Conservation (phyloP, 2,797 vertebrate species). For the Pempheris klunzingeri region DNA sequence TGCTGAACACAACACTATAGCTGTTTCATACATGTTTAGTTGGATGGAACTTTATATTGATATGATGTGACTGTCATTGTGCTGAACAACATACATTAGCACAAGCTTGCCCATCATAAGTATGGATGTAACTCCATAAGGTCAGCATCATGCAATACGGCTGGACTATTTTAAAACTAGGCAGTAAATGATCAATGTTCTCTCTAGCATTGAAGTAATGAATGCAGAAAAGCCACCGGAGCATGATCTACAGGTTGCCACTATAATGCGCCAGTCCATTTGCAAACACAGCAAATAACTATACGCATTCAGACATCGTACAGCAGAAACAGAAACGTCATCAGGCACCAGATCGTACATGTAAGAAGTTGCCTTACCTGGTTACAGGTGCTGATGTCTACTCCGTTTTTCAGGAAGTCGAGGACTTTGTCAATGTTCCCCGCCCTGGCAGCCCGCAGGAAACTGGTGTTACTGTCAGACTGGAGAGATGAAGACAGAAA, state of each 20-base stretch:
- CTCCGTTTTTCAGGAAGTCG: constrained; percentile 96
- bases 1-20: not conserved
- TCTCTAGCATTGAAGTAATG: not conserved
- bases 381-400: constrained; percentile 97
- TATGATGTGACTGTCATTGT: not conserved
- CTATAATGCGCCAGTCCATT: not conserved
- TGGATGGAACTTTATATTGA: not conserved
- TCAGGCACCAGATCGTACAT: not conserved
- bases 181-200: not conserved
- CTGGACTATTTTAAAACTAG: not conserved
- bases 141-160: not conserved
- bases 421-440: constrained; percentile 98
- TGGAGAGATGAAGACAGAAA: constrained; percentile 68
- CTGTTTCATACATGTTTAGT: not conserved
- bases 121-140: not conserved
- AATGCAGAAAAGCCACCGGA: not conserved
- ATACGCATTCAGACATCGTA: not conserved
- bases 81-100: not conserved
- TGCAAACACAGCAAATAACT: not conserved
- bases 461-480: constrained; percentile 99
- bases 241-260: not conserved
- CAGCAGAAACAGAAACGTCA: not conserved
- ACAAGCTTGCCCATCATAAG: not conserved
- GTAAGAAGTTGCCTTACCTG: constrained; percentile 81
- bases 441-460: constrained; percentile 95